Conservation (phyloP, 2,113 vertebrate genomes). For the Oncorhynchus keta region DNA sequence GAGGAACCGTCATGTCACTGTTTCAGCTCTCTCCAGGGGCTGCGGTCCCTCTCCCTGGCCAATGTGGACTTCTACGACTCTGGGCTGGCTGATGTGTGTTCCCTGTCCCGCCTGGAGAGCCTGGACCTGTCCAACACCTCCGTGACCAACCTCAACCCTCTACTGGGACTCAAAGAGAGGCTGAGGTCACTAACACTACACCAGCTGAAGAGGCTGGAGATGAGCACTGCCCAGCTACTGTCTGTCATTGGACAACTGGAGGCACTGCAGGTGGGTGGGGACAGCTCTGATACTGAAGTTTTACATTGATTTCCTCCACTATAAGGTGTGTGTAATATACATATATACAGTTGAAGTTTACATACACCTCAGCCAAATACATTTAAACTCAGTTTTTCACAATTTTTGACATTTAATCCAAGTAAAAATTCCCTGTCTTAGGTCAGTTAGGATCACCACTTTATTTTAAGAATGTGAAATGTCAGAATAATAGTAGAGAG, state of each 20-base stretch:
- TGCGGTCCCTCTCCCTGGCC: slow-evolving; percentile 90
- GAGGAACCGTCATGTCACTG: slow-evolving; percentile 88
- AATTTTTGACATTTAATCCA: too few relatives aligned
- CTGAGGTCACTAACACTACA: slow-evolving; percentile 95
- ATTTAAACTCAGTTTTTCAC: too few relatives aligned
- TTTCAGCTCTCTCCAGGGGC: slow-evolving; percentile 85
- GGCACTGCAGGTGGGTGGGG: slow-evolving; percentile 71
- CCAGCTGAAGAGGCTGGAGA: slow-evolving; percentile 98
- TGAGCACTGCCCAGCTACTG: slow-evolving; percentile 93
- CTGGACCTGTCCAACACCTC: slow-evolving; percentile 98
- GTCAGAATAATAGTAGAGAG: too few relatives aligned
- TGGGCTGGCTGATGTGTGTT: slow-evolving; percentile 89
- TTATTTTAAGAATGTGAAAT: too few relatives aligned
- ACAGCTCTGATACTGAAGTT: too few relatives aligned
- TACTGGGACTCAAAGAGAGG: slow-evolving; percentile 86
- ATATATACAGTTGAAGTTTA: too few relatives aligned
- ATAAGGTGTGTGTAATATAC: too few relatives aligned
- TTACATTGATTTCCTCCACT: too few relatives aligned
- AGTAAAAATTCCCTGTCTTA: too few relatives aligned
- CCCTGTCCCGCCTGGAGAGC: slow-evolving; percentile 90
- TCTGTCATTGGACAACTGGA: slow-evolving; percentile 89
- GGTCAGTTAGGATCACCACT: too few relatives aligned
- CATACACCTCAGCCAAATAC: too few relatives aligned
- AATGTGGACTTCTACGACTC: slow-evolving; percentile 97
- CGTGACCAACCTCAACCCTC: slow-evolving; percentile 89